These are phyloP conservation scores for Oreohelix idahoensis DNA, from an alignment of 1,140 invertebrate species.

Conservation along the genomic window DNA sequence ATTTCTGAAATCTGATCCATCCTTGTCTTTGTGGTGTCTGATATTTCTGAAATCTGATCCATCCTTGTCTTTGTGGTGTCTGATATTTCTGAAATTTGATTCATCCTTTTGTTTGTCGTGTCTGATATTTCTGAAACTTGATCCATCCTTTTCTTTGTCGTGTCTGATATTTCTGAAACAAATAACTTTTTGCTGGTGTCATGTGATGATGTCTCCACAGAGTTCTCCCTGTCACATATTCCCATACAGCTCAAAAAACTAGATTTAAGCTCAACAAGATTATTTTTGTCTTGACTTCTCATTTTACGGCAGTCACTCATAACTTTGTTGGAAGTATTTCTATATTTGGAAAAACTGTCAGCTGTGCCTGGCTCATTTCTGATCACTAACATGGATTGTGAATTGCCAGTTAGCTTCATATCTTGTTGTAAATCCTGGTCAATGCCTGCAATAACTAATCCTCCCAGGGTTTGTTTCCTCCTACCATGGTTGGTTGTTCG, in stretches of 20 bases:
- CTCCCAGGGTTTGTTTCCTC: no score
- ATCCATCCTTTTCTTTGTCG: no score
- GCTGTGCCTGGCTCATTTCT: background rate
- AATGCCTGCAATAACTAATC: no score
- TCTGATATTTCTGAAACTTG: background rate
- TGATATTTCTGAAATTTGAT: no score
- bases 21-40: no score
- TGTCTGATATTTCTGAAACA: background rate
- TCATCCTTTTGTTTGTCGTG: no score
- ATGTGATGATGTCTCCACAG: background rate
- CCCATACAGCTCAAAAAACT: background rate
- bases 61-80: no score
- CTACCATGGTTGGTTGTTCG: no score
- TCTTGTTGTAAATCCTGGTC: no score
- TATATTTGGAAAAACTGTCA: background rate
- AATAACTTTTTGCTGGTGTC: background rate
- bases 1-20: background rate
- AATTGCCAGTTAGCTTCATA: background rate
- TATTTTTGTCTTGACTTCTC: background rate
- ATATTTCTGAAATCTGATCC: no score
- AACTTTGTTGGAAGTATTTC: background rate
- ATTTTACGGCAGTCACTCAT: background rate
- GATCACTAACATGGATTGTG: background rate
- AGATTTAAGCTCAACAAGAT: background rate
- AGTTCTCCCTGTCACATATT: background rate